These are phyloP conservation scores for Antheraea mylitta DNA, from an alignment of 1,140 invertebrate genomes.

Conservation along the genomic window DNA sequence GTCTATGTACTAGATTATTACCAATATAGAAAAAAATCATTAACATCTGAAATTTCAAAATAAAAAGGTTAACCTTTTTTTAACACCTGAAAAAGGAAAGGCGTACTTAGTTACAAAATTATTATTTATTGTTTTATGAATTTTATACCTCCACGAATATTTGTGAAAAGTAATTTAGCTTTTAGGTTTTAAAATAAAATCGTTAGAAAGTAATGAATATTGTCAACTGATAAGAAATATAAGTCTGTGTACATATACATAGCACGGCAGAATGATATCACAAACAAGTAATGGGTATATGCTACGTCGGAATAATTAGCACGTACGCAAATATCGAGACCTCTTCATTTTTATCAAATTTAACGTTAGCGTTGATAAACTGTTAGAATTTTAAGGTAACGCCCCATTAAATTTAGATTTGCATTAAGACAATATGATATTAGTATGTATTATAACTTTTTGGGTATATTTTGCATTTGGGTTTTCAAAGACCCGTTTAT, in stretches of 20 bases:
- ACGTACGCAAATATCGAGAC: not conserved
- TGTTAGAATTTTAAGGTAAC: slow-evolving; percentile 63
- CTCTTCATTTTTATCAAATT: slow-evolving; percentile 25
- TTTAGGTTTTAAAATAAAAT: no score
- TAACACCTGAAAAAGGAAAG: no score
- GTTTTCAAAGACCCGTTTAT: no score
- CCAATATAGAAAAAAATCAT: no score
- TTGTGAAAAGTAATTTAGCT: no score
- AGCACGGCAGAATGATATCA: not conserved
- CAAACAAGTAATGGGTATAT: not conserved
- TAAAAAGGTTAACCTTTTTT: no score
- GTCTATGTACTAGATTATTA: no score
- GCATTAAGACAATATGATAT: slow-evolving; percentile 58
- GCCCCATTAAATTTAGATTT: slow-evolving; percentile 61
- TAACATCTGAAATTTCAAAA: no score
- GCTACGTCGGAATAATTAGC: not conserved
- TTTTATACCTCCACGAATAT: no score
- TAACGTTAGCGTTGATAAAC: slow-evolving; percentile 60
- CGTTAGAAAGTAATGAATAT: not conserved
- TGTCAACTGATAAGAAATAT: not conserved
- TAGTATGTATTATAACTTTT: slow-evolving; percentile 51
- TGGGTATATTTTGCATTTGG: slow-evolving; percentile 60
- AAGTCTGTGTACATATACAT: not conserved
- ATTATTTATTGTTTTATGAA: no score
- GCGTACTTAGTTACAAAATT: no score